These are phyloP conservation scores for Nemopilema nomurai DNA, from an alignment of 30 jellyfish, hydroid and myxozoan species.

Conservation along the genomic window DNA sequence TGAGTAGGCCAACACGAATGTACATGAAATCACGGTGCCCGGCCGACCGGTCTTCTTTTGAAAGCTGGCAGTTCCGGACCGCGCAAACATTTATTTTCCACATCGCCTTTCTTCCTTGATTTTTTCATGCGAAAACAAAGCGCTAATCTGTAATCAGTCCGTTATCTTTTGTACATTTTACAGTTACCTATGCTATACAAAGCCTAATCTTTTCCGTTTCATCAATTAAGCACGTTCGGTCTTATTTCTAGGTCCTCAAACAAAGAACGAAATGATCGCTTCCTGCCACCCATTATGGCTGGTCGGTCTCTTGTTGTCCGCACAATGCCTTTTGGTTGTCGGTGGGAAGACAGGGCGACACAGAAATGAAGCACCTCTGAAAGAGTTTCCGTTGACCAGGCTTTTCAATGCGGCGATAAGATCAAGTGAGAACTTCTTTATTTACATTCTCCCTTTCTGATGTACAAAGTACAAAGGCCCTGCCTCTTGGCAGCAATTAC, in stretches of 20 bases:
- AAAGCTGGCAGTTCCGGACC: constrained; percentile 41
- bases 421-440: constrained; percentile 39
- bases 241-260: constrained; percentile 11
- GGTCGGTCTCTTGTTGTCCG: constrained; percentile 50
- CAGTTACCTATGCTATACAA: constrained; percentile 14
- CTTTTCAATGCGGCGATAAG: constrained; percentile 33
- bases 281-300: constrained; percentile 51
- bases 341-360: constrained; percentile 10
- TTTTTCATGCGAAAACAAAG: background rate
- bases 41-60: background rate
- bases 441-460: background rate
- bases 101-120: background rate
- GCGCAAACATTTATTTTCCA: background rate
- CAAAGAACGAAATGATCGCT: constrained; percentile 38
- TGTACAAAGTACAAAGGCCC: background rate
- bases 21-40: background rate
- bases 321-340: constrained; percentile 31
- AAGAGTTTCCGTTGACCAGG: constrained; percentile 53
- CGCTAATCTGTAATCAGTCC: constrained; percentile 26
- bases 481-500: background rate
- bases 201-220: constrained; percentile 33
- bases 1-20: background rate
- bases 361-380: constrained; percentile 32
- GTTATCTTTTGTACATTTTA: constrained; percentile 15
- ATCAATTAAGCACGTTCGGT: constrained; percentile 5